Conservation (phyloP, 2,797 vertebrate genomes). For the Ctenochaetus hawaiiensis region DNA sequence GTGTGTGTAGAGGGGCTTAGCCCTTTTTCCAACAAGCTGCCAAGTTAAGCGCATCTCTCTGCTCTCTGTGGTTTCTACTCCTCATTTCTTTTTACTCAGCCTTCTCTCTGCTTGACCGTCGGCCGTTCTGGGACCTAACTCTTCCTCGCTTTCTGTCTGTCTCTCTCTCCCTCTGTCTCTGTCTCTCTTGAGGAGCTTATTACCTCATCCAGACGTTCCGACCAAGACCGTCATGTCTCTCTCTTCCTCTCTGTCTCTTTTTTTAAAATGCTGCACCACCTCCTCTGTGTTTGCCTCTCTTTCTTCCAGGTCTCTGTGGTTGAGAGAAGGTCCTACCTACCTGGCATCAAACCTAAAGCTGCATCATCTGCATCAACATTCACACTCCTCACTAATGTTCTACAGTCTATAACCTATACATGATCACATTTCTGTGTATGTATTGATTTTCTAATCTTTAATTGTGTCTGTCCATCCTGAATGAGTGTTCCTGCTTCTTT, state of each 20-base stretch:
- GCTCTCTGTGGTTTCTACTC: background rate
- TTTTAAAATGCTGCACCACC: background rate
- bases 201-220: background rate
- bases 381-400: background rate
- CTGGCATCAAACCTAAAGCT: too few relatives aligned
- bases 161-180: background rate
- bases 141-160: too few relatives aligned
- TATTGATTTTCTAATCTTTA: too few relatives aligned
- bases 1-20: background rate
- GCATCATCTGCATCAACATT: too few relatives aligned
- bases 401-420: background rate
- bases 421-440: background rate
- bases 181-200: background rate
- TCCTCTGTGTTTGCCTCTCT: too few relatives aligned
- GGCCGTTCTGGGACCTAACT: background rate
- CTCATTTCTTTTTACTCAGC: background rate
- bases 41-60: background rate
- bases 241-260: background rate
- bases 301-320: too few relatives aligned
- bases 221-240: background rate
- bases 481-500: background rate
- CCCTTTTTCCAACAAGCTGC: too few relatives aligned
- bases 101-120: background rate
- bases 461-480: background rate
- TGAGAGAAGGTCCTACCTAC: too few relatives aligned